Evolutionary conservation across 2,797 vertebrate species (phyloP), one percentile per base, ranked within the genome.

Genomic region (Fistularia commersonii): DNA sequence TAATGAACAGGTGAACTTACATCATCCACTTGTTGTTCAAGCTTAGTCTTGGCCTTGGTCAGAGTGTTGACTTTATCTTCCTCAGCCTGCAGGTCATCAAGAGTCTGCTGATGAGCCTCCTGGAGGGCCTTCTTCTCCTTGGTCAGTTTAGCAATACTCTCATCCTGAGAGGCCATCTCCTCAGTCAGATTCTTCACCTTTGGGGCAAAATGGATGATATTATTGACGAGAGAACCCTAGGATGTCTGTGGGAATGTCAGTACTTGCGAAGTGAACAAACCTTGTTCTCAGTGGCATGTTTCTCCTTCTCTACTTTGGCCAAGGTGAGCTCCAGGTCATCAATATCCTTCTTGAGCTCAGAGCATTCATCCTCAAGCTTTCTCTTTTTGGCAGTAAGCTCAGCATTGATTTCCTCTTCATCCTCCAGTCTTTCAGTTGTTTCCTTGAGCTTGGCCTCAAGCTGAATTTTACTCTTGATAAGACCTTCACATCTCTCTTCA

Each of bases 261-360:
- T 10, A 11, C 4, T 1, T n/a, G 9, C 11, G 5, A 37, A 7
- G n/a, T 15, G 45, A 10, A 3, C 47, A 39, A 83, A 94, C 93
- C 93, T 96, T 95, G 77, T 95, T 95, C 76, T 94, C 93, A 0
- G n/a, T n/a, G n/a, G n/a, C n/a, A n/a, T n/a, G n/a, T n/a, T n/a
- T n/a, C n/a, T n/a, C n/a, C n/a, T n/a, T 95, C 62, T 95, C 93
- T 36, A 91, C 90, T 84, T 95, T 95, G 72, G 92, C 90, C 82
- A 96, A 32, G 5, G 92, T 93, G 58, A 94, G 77, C 81, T 94
- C 93, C 45, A 95, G 84, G 48, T 95, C 93, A 61, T 95, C 93
- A 41, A 93, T 90, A 49, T 95, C 93, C 64, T 92, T 95, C 82
- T 95, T 95, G 48, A 96, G 83, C 54, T 95, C 94, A 32, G 91